Evolutionary conservation across 2,113 vertebrate genomes (phyloP), one percentile per base, ranked within the genome.

Genomic region (Orthochromis malagaraziensis): DNA sequence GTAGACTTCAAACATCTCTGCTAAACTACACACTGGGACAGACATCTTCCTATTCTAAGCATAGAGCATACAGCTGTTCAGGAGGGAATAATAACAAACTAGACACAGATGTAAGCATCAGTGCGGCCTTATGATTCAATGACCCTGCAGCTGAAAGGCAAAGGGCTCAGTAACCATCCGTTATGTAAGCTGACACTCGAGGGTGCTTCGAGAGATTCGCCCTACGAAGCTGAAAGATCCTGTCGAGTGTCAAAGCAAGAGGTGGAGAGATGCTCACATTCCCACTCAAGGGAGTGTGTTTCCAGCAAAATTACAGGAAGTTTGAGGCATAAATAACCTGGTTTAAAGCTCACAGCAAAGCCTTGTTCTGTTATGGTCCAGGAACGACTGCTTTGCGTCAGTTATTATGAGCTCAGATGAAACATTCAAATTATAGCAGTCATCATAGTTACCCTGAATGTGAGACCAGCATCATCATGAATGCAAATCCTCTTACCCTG

Each of bases 181-280:
- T 91, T 91, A 84, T 63, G 85, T 90, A 93, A 91, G 63, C 85
- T 90, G 84, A 85, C 47, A 86, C 68, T 85, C 6, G 29, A 47
- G 42, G 70, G 58, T 33, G 63, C 84, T 65, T 47, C 7, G 16
- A 70, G 82, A 58, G 79, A 85, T 14, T 7, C 10, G 4, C 29
- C 81, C 89, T 68, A 19, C 42, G 55, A 42, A 55, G 79, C 53
- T 29, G 29, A 84, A 82, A 17, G 53, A 49, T 77, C 31, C 26
- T 47, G 51, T 65, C 12, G 29, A 81, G 26, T 9, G 55, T 60
- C 21, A 73, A n/a, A 70, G 58, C 79, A 85, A 57, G 33, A 82
- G 19, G 73, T 42, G 21, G 40, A 57, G 51, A 68, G 17, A 47
- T 38, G 17, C 10, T 77, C 19, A 40, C 16, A 77, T 31, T 19